Conservation (phyloP, 2,113 vertebrate genomes). For the Brachyhypopomus gauderio region DNA sequence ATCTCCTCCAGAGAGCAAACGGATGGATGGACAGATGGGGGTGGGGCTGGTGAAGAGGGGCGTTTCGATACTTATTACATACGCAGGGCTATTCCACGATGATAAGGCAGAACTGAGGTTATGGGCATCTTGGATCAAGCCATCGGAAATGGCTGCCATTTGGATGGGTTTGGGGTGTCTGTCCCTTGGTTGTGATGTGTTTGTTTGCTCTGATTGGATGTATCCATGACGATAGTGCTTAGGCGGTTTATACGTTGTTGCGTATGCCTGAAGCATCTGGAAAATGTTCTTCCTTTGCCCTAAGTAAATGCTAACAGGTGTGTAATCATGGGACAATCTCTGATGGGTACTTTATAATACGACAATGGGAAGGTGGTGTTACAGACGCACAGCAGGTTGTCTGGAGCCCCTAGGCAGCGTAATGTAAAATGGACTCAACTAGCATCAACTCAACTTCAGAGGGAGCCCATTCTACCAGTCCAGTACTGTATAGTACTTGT, state of each 20-base stretch:
- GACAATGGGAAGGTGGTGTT: neutral
- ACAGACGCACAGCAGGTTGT: slow-evolving; percentile 36
- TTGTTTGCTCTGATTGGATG: slow-evolving; percentile 36
- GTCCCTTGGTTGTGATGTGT: slow-evolving; percentile 30
- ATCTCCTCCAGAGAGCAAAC: slow-evolving; percentile 47
- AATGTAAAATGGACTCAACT: slow-evolving; percentile 20
- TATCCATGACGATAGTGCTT: slow-evolving; percentile 19
- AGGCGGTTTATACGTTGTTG: neutral
- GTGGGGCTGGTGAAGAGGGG: too few species aligned
- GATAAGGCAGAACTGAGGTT: slow-evolving; percentile 43
- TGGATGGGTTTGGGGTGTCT: neutral
- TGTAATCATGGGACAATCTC: slow-evolving; percentile 46
- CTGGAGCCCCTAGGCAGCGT: slow-evolving; percentile 16
- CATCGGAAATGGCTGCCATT: neutral
- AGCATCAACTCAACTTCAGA: neutral
- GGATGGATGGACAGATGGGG: slow-evolving; percentile 53
- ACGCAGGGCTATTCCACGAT: slow-evolving; percentile 49
- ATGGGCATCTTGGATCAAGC: neutral
- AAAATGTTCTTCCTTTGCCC: slow-evolving; percentile 21
- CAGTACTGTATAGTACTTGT: too few species aligned
- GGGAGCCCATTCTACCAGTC: neutral
- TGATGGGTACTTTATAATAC: slow-evolving; percentile 21
- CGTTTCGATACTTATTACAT: slow-evolving; percentile 57
- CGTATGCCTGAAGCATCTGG: slow-evolving; percentile 7
- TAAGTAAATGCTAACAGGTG: slow-evolving; percentile 37